phyloP scores from a whole-genome alignment of 64 coral and sea anemone species.

The Acropora tenuis region DNA sequence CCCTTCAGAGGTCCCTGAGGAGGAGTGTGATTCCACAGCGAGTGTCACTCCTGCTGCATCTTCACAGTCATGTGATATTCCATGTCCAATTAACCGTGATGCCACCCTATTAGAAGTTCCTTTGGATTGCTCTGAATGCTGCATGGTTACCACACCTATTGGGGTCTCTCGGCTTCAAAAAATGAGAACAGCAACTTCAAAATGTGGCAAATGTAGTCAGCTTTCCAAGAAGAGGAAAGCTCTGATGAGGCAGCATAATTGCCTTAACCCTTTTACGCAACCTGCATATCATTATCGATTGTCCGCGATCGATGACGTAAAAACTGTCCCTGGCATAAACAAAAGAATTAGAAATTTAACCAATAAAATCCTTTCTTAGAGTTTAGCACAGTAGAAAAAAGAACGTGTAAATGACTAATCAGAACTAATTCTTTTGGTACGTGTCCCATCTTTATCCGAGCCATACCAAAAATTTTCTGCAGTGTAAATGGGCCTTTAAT shows the following conservation, averaged over 20 bases:
- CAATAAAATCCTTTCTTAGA: no score
- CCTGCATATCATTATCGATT: no score
- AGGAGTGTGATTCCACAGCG: background rate
- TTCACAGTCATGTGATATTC: conserved; percentile 5
- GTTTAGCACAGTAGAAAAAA: no score
- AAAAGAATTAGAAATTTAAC: no score
- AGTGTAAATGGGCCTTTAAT: no score
- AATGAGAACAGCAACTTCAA: background rate
- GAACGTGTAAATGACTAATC: no score
- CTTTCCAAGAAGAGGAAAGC: conserved; percentile 2
- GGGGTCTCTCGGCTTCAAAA: conserved; percentile 1
- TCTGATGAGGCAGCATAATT: conserved; percentile 1
- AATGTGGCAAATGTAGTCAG: background rate
- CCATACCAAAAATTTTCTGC: no score
- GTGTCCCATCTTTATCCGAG: no score
- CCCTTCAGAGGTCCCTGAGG: conserved; percentile 11
- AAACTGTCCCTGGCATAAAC: no score
- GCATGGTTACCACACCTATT: conserved; percentile 6
- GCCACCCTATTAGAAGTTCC: conserved; percentile 1
- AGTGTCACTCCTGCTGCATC: background rate
- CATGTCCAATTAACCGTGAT: background rate
- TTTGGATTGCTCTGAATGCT: background rate
- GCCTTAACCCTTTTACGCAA: background rate
- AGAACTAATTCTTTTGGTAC: no score
- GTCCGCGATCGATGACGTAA: no score